These are phyloP conservation scores for Mohoua ochrocephala DNA, from an alignment of 2,113 vertebrate genomes.

Conservation along the genomic window DNA sequence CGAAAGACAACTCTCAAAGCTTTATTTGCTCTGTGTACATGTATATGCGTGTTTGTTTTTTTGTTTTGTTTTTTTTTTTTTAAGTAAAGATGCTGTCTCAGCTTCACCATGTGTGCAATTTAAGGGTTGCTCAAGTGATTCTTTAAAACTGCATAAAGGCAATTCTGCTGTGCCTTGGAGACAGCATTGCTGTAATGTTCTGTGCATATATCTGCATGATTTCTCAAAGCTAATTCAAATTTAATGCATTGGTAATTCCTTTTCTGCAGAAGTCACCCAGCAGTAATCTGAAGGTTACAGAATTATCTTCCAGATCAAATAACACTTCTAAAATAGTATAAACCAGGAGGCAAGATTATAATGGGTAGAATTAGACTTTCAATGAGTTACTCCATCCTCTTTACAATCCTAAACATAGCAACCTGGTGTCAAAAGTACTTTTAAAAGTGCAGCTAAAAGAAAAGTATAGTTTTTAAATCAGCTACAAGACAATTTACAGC, in stretches of 20 bases:
- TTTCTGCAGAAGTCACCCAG: slow-evolving; percentile 68
- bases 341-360: slow-evolving; percentile 56
- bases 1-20: slow-evolving; percentile 55
- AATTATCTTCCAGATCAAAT: slow-evolving; percentile 72
- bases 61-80: neutral
- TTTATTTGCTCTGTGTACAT: slow-evolving; percentile 21
- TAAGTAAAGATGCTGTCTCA: slow-evolving; percentile 71
- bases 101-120: slow-evolving; percentile 72
- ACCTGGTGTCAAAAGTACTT: slow-evolving; percentile 38
- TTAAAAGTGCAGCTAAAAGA: neutral
- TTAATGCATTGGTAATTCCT: slow-evolving; percentile 79
- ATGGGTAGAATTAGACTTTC: slow-evolving; percentile 60
- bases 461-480: neutral
- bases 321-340: slow-evolving; percentile 64
- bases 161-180: slow-evolving; percentile 73
- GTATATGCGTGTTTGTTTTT: neutral
- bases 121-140: slow-evolving; percentile 77
- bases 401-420: slow-evolving; percentile 26
- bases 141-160: slow-evolving; percentile 77
- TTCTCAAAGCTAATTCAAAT: slow-evolving; percentile 79
- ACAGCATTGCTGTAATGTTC: slow-evolving; percentile 69
- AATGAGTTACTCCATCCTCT: slow-evolving; percentile 35
- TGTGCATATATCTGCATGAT: slow-evolving; percentile 79
- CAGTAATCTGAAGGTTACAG: slow-evolving; percentile 76
- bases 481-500: neutral